phyloP scores from a whole-genome alignment of 2,888 invertebrate species.

The Nymphalis c-album region DNA sequence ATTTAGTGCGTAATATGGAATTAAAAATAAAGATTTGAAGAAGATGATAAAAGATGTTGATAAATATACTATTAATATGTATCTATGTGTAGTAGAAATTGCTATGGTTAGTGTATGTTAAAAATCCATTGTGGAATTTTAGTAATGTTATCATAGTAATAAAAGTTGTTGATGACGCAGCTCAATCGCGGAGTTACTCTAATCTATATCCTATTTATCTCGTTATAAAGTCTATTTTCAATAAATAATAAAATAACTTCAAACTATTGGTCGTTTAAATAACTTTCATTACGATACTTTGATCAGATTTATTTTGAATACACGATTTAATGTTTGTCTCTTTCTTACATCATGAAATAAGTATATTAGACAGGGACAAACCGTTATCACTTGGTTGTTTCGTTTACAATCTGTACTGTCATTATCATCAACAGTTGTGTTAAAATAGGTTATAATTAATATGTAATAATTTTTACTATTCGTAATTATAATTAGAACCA shows the following conservation, averaged over 20 bases:
- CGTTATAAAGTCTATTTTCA: slow-evolving; percentile 51
- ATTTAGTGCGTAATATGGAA: too few species aligned
- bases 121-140: neutral
- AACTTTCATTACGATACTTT: neutral
- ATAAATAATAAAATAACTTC: slow-evolving; percentile 41
- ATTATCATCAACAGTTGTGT: neutral
- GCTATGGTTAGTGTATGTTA: neutral
- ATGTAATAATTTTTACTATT: neutral
- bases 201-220: slow-evolving; percentile 37
- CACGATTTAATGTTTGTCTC: neutral
- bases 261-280: neutral
- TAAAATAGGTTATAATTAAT: slow-evolving; percentile 1
- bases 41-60: too few species aligned
- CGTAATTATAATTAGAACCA: neutral
- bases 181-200: slow-evolving; percentile 27
- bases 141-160: slow-evolving; percentile 15
- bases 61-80: neutral
- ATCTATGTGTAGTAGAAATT: neutral
- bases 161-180: slow-evolving; percentile 5
- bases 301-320: neutral
- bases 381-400: neutral
- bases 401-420: neutral
- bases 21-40: too few species aligned
- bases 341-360: neutral
- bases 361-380: neutral